Evolutionary conservation across 2,888 invertebrate genomes (phyloP), one percentile per base, ranked within the genome.

Genomic region (Carcina quercana): DNA sequence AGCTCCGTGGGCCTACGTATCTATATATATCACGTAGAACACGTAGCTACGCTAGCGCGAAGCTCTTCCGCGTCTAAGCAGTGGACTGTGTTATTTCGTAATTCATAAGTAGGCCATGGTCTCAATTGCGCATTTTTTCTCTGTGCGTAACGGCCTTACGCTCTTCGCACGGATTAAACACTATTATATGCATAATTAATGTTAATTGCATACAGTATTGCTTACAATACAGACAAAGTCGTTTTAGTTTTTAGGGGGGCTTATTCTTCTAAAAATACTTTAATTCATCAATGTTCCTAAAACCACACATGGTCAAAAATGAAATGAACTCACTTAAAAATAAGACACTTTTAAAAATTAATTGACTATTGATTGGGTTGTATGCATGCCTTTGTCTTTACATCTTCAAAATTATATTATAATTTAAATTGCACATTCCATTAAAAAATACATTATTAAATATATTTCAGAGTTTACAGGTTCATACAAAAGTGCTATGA

Each of bases 61-160:
- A 59, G 47, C 51, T 72, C 79, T 82, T 82, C 80, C 82, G 78
- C 59, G 60, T 75, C 53, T 61, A 49, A 45, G n/a, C n/a, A 25
- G 24, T 60, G 57, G 70, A 68, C 67, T 64, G 64, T 69, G 56
- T 51, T 70, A 79, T 83, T 82, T 83, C 82, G 80, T 82, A 82
- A 82, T 72, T 65, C 59, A 37, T 45, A 59, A 73, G 68, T 83
- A 78, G 82, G 82, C 82, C 82, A 82, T 53, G 82, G 82, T 75
- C 76, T 65, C 39, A 53, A 64, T 79, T 80, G 74, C 80, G 72
- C 57, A 67, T 72, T 69, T 75, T 72, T 65, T 65, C 52, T 49
- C 39, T 57, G 50, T 57, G 48, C 61, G 53, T 54, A 52, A 60
- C 54, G 59, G 53, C 55, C 59, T 51, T 53, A 59, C 40, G 45